These are phyloP conservation scores for Octodon degus DNA, from an alignment of 2,113 vertebrate genomes.

Conservation along the genomic window DNA sequence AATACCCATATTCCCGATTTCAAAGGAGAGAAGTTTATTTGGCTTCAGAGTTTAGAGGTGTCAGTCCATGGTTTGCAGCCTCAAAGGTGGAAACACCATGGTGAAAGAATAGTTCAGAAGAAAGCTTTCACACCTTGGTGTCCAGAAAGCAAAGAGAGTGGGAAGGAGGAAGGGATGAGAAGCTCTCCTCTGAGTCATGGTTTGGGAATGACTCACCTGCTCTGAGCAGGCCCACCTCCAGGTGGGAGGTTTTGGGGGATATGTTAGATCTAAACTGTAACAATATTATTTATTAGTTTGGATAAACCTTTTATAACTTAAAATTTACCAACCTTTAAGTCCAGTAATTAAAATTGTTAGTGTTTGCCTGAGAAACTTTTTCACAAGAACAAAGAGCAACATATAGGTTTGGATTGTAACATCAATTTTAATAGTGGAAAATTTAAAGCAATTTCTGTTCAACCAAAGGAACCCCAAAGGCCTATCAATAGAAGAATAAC, in stretches of 20 bases:
- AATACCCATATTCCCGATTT: not conserved
- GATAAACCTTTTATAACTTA: not conserved
- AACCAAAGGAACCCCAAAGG: not conserved
- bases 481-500: not conserved
- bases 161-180: not conserved
- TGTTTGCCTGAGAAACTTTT: not conserved
- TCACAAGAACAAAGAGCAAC: not conserved
- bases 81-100: not conserved
- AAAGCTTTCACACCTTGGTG: not conserved
- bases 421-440: not conserved
- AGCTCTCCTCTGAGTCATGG: not conserved
- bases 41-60: not conserved
- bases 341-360: not conserved
- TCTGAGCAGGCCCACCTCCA: not conserved
- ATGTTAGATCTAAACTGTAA: not conserved
- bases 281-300: not conserved
- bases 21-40: not conserved
- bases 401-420: not conserved
- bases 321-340: not conserved
- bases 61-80: not conserved
- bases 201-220: not conserved
- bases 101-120: not conserved
- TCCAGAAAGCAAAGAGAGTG: not conserved
- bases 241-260: not conserved
- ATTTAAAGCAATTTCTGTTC: not conserved